Evolutionary conservation across 2,888 invertebrate genomes (phyloP), one percentile per base, ranked within the genome.

Genomic region (Andrena bucephala): DNA sequence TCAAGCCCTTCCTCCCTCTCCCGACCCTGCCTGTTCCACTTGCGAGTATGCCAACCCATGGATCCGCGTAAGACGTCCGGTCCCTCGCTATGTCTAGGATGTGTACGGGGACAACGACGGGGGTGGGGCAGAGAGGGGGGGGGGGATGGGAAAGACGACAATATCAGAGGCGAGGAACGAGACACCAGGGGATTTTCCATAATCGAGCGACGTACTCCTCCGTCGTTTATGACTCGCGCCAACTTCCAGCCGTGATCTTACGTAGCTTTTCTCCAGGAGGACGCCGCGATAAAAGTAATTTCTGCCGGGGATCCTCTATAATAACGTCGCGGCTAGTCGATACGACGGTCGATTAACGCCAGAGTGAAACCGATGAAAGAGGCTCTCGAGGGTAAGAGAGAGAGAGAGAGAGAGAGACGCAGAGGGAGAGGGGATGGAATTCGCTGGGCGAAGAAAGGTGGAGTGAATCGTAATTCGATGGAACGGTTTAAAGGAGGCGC

Each of bases 1-100:
- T 85, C 85, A 85, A 74, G 84, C 84, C 77, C 77, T 78, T 73
- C 80, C 60, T 82, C 83, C 79, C 60, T 60, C 76, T 27, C 16
- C 59, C 65, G n/a, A 59, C 70, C 72, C 77, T 67, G 73, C 60
- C 84, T 72, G 84, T 83, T 83, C 78, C 83, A 81, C 84, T 82
- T 84, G 78, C 85, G 77, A 81, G 76, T 74, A 75, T 63, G 69
- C 77, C 86, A 70, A 67, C 81, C 85, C 85, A 81, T 86, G 84
- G 87, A 81, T 86, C 86, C 85, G 74, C 86, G 84, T 88, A 89
- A 91, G 91, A 87, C 89, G 89, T 87, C 88, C 87, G 84, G 84
- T 57, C 60, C 59, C 48, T 66, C 33, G 76, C 70, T 66, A 7
- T 52, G 80, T 83, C 77, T 81, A 60, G 54, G 6, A 69, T 72